Evolutionary conservation across 1,140 invertebrate genomes (phyloP), one percentile per base, ranked within the genome.

Genomic region (Zaprionus tsacasi): DNA sequence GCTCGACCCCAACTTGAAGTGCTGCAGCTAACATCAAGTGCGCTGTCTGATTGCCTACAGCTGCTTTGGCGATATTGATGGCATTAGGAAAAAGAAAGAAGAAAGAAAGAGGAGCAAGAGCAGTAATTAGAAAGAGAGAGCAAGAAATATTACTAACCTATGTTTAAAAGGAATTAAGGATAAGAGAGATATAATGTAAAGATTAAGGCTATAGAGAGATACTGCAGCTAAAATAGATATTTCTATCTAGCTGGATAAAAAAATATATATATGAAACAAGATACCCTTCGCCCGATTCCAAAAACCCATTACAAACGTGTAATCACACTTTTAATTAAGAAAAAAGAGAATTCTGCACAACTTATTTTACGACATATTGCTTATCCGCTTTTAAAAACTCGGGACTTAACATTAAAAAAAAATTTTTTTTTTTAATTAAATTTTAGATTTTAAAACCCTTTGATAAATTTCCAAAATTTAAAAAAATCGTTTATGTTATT

Each of bases 1-100:
- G 17, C 17, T 10, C 11, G n/a, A 10, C 6, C 45, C 17, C 17
- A 25, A 17, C 45, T 50, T n/a, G 8, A 21, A 50, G 17, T 21
- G 15, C 17, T 1, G 17, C 45, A 50, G 11, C 45, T 21, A 21
- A 21, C 45, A 50, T 50, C 17, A 50, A 50, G 45, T 50, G 17
- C 45, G 45, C 45, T 50, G 43, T 61, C 21, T 55, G 63, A 40
- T 55, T 65, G 63, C 35, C 63, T 55, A 27, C 52, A 50, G 63
- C 45, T 50, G 45, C 45, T 50, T 25, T 25, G 17, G 45, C 45
- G 10, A 21, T 50, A 50, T 50, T 25, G 45, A 21, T 50, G 45
- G 10, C 10, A 50, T 3, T 8, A 21, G 17, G 15, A 11, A 11
- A 10, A 5, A 48, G 8, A 7, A 21, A 10, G 11, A 11, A 5